A percentile compares a stretch with the other conserved stretches of the same genome.
These are phyloP conservation scores for Incurvaria masculella DNA, from an alignment of 2,888 invertebrate genomes.

Conservation along the genomic window DNA sequence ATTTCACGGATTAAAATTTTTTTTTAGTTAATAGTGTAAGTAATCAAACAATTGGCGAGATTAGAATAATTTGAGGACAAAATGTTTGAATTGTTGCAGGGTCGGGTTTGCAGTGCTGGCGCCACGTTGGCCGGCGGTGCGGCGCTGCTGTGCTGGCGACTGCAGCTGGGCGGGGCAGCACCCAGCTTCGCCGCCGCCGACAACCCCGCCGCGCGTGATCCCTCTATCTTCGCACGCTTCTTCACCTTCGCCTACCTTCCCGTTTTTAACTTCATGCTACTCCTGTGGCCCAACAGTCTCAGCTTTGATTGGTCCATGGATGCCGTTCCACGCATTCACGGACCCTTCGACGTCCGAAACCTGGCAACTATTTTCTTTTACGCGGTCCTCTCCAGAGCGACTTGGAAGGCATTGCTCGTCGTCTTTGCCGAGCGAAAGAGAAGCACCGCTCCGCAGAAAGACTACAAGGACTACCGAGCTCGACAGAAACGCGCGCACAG, in stretches of 20 bases:
- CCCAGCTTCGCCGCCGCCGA: slow-evolving; percentile 91
- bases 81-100: slow-evolving; percentile 67
- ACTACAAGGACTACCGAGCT: neutral
- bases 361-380: slow-evolving; percentile 75
- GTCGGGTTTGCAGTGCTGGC: slow-evolving; percentile 67
- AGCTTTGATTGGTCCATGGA: slow-evolving; percentile 99
- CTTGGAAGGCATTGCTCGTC: slow-evolving; percentile 32
- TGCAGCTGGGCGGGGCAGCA: slow-evolving; percentile 71
- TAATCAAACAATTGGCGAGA: too few relatives aligned
- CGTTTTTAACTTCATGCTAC: slow-evolving; percentile 82
- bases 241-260: slow-evolving; percentile 93
- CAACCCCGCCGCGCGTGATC: slow-evolving; percentile 92
- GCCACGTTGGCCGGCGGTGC: slow-evolving; percentile 65
- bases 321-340: slow-evolving; percentile 82
- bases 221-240: slow-evolving; percentile 73
- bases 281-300: slow-evolving; percentile 81
- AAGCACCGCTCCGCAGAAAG: slow-evolving; percentile 3
- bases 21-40: too few relatives aligned
- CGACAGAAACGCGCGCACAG: neutral
- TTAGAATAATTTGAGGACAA: too few relatives aligned
- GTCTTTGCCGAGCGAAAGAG: slow-evolving; percentile 23
- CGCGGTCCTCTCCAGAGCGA: slow-evolving; percentile 43
- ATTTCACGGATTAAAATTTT: too few relatives aligned
- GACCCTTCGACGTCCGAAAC: slow-evolving; percentile 76
- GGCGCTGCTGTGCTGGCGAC: slow-evolving; percentile 69